A percentile compares a stretch with the other conserved stretches of the same genome.
Evolutionary conservation across 2,113 vertebrate species (phyloP).

Genomic region (Alethe diademata): DNA sequence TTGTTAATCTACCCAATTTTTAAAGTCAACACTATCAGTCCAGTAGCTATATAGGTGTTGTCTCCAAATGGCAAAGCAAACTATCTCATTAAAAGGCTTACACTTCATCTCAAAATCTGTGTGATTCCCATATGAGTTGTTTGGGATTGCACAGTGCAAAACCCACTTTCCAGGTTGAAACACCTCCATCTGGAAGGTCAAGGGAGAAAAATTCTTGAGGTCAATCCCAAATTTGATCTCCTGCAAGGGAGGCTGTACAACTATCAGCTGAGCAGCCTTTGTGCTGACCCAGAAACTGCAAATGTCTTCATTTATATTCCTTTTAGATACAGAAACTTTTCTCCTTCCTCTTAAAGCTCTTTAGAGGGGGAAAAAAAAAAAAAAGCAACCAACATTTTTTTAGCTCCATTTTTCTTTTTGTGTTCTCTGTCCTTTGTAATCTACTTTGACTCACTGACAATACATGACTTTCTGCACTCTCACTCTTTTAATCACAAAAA

Average conservation of each 20-base stretch:
- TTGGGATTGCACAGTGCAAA: background rate
- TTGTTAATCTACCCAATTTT: background rate
- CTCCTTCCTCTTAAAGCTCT: slow-evolving; percentile 46
- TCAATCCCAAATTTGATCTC: slow-evolving; percentile 3
- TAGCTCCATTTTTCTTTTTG: slow-evolving; percentile 43
- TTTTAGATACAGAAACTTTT: slow-evolving; percentile 64
- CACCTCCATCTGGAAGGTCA: background rate
- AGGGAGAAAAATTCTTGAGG: slow-evolving; percentile 21
- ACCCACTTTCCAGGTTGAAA: background rate
- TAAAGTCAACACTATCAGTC: background rate
- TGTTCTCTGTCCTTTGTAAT: slow-evolving; percentile 64
- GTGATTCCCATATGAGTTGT: background rate
- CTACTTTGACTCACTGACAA: slow-evolving; percentile 61
- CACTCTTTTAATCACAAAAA: slow-evolving; percentile 58
- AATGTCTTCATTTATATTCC: slow-evolving; percentile 58
- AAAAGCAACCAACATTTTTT: slow-evolving; percentile 11
- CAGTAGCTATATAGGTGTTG: background rate
- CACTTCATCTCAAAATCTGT: background rate
- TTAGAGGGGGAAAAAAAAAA: background rate
- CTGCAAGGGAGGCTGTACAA: background rate
- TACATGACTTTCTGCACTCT: slow-evolving; percentile 19
- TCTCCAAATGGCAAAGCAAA: background rate
- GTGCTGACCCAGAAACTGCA: slow-evolving; percentile 67
- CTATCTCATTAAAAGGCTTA: background rate
- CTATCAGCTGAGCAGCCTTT: slow-evolving; percentile 48